These are phyloP conservation scores for Clanis bilineata DNA, from an alignment of 2,888 invertebrate genomes.

Conservation along the genomic window DNA sequence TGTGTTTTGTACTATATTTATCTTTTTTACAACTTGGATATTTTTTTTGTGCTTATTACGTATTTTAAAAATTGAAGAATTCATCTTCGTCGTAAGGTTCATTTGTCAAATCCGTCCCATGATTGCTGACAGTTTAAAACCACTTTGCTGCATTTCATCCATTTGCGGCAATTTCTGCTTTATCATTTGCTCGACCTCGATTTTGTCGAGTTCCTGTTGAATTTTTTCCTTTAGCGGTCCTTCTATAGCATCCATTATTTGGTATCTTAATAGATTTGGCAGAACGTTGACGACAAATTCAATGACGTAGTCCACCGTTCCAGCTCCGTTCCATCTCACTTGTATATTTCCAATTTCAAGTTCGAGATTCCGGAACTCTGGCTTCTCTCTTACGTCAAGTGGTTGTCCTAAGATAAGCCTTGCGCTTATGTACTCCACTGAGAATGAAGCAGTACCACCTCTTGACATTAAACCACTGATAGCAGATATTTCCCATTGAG, in stretches of 20 bases:
- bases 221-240: slow-evolving; percentile 88
- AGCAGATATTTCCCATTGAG: slow-evolving; percentile 89
- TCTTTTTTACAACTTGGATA: background rate
- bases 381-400: slow-evolving; percentile 88
- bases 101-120: slow-evolving; percentile 40
- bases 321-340: slow-evolving; percentile 91
- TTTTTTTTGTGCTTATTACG: background rate
- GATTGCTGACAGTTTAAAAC: slow-evolving; percentile 69
- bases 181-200: slow-evolving; percentile 89
- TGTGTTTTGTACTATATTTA: background rate
- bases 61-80: slow-evolving; percentile 69
- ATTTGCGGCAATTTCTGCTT: slow-evolving; percentile 86
- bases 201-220: slow-evolving; percentile 87
- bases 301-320: slow-evolving; percentile 91
- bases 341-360: slow-evolving; percentile 93
- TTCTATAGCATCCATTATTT: slow-evolving; percentile 93
- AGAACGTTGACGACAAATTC: slow-evolving; percentile 91
- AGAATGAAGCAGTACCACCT: slow-evolving; percentile 88
- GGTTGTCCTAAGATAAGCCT: slow-evolving; percentile 87
- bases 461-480: slow-evolving; percentile 86
- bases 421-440: slow-evolving; percentile 89
- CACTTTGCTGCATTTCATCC: slow-evolving; percentile 80
- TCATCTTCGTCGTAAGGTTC: slow-evolving; percentile 68
- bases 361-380: slow-evolving; percentile 87
- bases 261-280: slow-evolving; percentile 92